Evolutionary conservation across 2,113 vertebrate species (phyloP).

Genomic region (Alouatta palliata): DNA sequence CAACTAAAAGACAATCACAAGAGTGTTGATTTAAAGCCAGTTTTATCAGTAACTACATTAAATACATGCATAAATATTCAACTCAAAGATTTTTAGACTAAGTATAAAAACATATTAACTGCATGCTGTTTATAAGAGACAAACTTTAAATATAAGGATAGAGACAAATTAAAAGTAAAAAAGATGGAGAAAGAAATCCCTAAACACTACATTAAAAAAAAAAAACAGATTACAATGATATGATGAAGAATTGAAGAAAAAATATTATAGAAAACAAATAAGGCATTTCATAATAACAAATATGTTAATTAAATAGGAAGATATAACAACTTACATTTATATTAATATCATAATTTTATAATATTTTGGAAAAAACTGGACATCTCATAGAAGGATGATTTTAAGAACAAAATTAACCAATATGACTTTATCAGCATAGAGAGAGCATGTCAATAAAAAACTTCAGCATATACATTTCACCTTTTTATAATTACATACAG

Average conservation of each 20-base stretch:
- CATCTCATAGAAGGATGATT: neutral
- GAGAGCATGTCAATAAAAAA: neutral
- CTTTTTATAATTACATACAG: neutral
- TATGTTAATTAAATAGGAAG: neutral
- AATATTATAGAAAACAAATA: neutral
- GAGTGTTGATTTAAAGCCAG: neutral
- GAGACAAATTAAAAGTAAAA: neutral
- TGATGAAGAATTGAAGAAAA: neutral
- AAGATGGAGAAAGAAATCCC: neutral
- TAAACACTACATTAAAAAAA: neutral
- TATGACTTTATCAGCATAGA: neutral
- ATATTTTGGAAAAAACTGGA: neutral
- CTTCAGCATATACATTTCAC: neutral
- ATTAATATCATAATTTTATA: neutral
- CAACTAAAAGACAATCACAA: neutral
- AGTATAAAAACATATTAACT: neutral
- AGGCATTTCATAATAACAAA: neutral
- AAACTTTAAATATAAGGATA: neutral
- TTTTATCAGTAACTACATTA: neutral
- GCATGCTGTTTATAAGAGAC: neutral
- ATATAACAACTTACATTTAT: neutral
- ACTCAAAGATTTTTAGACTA: neutral
- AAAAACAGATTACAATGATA: neutral
- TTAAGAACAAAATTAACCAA: neutral
- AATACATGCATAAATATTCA: neutral